These are phyloP conservation scores for Drepana falcataria DNA, from an alignment of 2,888 invertebrate species.

Conservation along the genomic window DNA sequence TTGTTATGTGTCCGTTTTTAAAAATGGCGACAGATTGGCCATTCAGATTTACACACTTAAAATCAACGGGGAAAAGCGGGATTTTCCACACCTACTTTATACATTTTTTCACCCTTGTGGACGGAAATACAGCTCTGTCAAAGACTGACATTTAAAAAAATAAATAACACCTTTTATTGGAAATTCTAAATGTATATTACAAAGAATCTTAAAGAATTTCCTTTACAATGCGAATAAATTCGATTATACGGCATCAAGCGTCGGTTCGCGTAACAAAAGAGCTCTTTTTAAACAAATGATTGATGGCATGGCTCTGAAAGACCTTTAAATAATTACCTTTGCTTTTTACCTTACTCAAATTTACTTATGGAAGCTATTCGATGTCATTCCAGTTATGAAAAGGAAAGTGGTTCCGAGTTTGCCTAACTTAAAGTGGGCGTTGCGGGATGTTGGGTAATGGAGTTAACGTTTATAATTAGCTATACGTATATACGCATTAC, in stretches of 20 bases:
- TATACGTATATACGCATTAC: too few relatives aligned
- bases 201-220: conserved; percentile 4
- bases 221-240: conserved; percentile 18
- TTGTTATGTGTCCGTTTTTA: too few relatives aligned
- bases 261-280: conserved; percentile 6
- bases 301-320: conserved; percentile 17
- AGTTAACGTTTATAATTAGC: too few relatives aligned
- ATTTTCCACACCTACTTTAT: too few relatives aligned
- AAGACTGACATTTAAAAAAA: too few relatives aligned
- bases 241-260: conserved; percentile 14
- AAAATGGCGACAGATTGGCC: too few relatives aligned
- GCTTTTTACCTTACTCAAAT: conserved; percentile 10
- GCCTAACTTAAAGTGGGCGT: too few relatives aligned
- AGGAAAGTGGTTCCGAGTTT: background rate
- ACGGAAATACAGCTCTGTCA: too few relatives aligned
- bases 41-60: too few relatives aligned
- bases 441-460: too few relatives aligned
- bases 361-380: conserved; percentile 7
- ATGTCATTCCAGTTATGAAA: conserved; percentile 3
- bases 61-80: too few relatives aligned
- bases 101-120: too few relatives aligned
- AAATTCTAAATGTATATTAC: conserved; percentile 2
- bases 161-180: background rate
- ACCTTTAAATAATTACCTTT: conserved; percentile 15
- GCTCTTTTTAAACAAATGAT: conserved; percentile 23